A percentile compares a stretch with the other conserved stretches of the same genome.
Conservation (phyloP, 2,797 vertebrate species). For the Bradypus variegatus region DNA sequence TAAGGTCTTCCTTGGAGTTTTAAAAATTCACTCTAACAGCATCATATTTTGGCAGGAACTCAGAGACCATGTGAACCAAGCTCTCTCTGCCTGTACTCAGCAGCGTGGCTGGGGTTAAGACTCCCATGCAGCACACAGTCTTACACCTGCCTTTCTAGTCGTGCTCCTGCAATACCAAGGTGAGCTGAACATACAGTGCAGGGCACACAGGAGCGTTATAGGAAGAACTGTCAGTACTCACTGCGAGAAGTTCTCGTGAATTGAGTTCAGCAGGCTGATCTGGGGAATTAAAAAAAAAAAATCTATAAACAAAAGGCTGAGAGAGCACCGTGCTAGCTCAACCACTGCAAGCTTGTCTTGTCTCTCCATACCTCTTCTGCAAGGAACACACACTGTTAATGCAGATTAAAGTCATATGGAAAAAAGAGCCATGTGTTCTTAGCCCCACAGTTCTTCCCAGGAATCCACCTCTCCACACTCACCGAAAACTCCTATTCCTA, state of each 20-base stretch:
- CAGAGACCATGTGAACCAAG: not conserved
- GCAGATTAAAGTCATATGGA: not conserved
- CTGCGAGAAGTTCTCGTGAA: constrained; percentile 98
- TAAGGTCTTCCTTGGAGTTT: not conserved
- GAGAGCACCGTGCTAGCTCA: not conserved
- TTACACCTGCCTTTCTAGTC: not conserved
- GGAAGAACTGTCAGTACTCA: constrained; percentile 75
- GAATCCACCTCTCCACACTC: not conserved
- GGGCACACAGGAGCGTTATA: rapidly evolving
- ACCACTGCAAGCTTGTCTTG: not conserved
- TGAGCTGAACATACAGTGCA: rapidly evolving
- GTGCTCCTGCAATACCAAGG: not conserved
- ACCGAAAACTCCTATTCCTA: not conserved
- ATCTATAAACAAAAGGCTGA: not conserved
- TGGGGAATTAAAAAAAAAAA: constrained; percentile 52
- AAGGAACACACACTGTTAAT: not conserved
- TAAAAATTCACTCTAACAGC: not conserved
- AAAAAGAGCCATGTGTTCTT: not conserved
- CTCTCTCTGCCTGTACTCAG: not conserved
- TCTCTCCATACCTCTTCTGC: not conserved
- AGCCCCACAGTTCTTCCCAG: not conserved
- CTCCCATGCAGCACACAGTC: not conserved
- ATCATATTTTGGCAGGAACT: not conserved
- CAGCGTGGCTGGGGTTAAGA: not conserved
- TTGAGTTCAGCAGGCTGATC: constrained; percentile 95